These are phyloP conservation scores for Byasa hedistus DNA, from an alignment of 2,888 invertebrate species.

Conservation along the genomic window DNA sequence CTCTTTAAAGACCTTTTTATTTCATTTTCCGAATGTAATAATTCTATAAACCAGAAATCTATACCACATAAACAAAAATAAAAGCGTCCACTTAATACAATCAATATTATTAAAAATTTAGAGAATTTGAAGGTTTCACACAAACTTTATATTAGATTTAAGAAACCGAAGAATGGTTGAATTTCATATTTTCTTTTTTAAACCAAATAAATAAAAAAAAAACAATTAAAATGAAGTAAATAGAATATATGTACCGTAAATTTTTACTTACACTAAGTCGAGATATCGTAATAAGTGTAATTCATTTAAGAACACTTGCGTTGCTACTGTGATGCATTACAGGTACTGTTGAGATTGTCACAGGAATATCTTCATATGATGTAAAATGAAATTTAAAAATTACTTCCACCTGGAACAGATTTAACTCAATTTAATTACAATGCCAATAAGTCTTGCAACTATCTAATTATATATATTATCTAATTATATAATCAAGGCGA, in stretches of 20 bases:
- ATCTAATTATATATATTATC: no score
- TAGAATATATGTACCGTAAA: background rate
- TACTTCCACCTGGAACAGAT: constrained; percentile 36
- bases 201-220: no score
- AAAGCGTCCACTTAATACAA: background rate
- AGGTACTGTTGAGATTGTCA: constrained; percentile 36
- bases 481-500: background rate
- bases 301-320: constrained; percentile 27
- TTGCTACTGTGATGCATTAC: constrained; percentile 29
- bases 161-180: no score
- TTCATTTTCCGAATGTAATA: background rate
- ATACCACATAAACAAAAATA: background rate
- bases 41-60: background rate
- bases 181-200: no score
- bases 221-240: no score
- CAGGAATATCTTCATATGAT: constrained; percentile 37
- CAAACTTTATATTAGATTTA: no score
- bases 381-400: constrained; percentile 37
- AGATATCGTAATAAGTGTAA: constrained; percentile 11
- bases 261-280: background rate
- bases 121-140: no score
- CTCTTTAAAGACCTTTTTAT: background rate
- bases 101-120: background rate
- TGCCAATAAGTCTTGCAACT: background rate
- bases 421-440: background rate